Conservation (phyloP, 2,888 invertebrate genomes). For the Tortrix viridana region DNA sequence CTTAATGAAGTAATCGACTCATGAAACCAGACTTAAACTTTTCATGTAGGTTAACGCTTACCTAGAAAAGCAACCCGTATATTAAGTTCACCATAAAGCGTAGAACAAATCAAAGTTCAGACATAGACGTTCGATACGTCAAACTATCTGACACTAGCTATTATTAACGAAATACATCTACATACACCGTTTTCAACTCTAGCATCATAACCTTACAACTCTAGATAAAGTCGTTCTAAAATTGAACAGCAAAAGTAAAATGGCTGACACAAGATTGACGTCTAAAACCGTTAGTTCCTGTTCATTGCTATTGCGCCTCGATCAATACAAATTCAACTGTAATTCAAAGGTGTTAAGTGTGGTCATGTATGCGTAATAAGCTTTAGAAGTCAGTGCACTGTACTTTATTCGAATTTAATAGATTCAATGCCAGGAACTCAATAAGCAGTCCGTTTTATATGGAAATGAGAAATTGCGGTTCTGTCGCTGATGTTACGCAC, state of each 20-base stretch:
- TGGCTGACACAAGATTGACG: conserved; percentile 73
- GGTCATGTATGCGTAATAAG: conserved; percentile 5
- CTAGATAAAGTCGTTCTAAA: conserved; percentile 50
- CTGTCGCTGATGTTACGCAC: conserved; percentile 67
- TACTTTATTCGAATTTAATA: conserved; percentile 56
- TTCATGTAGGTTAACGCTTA: neutral
- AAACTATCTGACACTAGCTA: conserved; percentile 62
- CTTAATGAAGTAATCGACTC: neutral
- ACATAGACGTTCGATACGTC: conserved; percentile 58
- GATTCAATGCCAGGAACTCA: conserved; percentile 38
- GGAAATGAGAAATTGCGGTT: neutral
- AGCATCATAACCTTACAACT: conserved; percentile 49
- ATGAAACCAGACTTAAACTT: neutral
- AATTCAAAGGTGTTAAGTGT: conserved; percentile 10
- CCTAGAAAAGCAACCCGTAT: neutral
- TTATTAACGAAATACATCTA: conserved; percentile 40
- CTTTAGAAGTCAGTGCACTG: conserved; percentile 62
- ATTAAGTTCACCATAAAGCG: conserved; percentile 41
- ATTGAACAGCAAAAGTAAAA: conserved; percentile 47
- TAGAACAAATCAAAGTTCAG: conserved; percentile 57
- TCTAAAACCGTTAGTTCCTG: conserved; percentile 60
- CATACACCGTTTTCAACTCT: conserved; percentile 52
- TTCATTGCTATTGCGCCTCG: neutral
- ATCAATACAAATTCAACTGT: conserved; percentile 23
- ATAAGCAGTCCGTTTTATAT: neutral